Conservation (phyloP, 2,797 vertebrate genomes). For the Cossypha dichroa region DNA sequence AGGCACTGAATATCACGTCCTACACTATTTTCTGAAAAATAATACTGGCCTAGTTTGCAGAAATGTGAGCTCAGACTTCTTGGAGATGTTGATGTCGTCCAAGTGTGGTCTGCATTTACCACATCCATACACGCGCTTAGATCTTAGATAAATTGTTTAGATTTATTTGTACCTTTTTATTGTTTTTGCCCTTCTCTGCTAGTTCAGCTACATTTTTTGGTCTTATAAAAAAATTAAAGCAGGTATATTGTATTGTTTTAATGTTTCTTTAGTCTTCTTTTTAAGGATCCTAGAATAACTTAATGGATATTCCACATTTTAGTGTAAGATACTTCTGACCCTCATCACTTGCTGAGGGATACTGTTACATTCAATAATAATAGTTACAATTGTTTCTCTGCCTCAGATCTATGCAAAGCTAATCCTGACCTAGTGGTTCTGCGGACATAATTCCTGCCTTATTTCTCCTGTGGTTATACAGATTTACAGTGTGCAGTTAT, state of each 20-base stretch:
- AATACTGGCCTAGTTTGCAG: neutral
- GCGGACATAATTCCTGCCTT: neutral
- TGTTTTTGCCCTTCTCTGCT: neutral
- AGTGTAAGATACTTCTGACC: neutral
- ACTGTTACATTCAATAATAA: neutral
- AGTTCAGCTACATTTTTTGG: neutral
- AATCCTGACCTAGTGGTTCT: neutral
- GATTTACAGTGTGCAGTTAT: neutral
- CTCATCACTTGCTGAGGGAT: neutral
- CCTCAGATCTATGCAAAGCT: neutral
- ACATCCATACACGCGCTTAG: fast-evolving
- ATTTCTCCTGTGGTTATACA: neutral
- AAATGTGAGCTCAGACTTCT: neutral
- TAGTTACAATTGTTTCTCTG: neutral
- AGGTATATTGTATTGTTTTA: neutral
- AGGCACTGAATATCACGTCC: neutral
- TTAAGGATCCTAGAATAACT: neutral
- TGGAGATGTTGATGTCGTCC: neutral
- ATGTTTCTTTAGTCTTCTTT: neutral
- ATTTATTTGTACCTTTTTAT: neutral
- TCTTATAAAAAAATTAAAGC: neutral
- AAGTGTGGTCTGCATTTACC: neutral
- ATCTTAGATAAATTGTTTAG: neutral
- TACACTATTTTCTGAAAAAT: neutral
- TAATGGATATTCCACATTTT: neutral